Evolutionary conservation across 2,113 vertebrate genomes (phyloP).

Genomic region (Gambusia affinis): DNA sequence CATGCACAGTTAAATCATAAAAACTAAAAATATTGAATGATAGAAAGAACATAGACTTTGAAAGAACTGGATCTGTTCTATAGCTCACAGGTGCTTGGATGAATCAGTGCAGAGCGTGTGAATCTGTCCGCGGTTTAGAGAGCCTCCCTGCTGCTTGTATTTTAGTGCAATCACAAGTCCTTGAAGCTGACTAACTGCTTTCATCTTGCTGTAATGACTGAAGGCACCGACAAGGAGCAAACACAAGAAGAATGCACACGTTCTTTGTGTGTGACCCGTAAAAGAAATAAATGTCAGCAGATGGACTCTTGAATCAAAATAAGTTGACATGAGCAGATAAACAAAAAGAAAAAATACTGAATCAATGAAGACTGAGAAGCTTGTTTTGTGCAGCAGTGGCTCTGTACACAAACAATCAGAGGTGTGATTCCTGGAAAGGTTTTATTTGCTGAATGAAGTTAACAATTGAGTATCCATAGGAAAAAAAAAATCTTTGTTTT

Average conservation of each 20-base stretch:
- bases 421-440: background rate
- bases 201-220: constrained; percentile 43
- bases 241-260: constrained; percentile 28
- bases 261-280: background rate
- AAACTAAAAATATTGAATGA: constrained; percentile 6
- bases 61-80: constrained; percentile 23
- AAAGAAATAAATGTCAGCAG: constrained; percentile 47
- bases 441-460: background rate
- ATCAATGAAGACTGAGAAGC: constrained; percentile 26
- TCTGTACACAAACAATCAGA: background rate
- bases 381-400: constrained; percentile 7
- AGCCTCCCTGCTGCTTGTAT: constrained; percentile 50
- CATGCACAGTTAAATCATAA: background rate
- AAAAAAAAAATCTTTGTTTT: background rate
- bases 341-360: constrained; percentile 46
- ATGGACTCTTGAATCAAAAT: constrained; percentile 43
- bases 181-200: constrained; percentile 53
- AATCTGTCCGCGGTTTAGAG: constrained; percentile 33
- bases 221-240: constrained; percentile 44
- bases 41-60: constrained; percentile 7
- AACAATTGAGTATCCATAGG: background rate
- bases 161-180: constrained; percentile 58
- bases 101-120: constrained; percentile 25
- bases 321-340: constrained; percentile 31
- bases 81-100: constrained; percentile 40